Conservation (phyloP, 2,797 vertebrate genomes). For the Ctenopoma kingsleyae region DNA sequence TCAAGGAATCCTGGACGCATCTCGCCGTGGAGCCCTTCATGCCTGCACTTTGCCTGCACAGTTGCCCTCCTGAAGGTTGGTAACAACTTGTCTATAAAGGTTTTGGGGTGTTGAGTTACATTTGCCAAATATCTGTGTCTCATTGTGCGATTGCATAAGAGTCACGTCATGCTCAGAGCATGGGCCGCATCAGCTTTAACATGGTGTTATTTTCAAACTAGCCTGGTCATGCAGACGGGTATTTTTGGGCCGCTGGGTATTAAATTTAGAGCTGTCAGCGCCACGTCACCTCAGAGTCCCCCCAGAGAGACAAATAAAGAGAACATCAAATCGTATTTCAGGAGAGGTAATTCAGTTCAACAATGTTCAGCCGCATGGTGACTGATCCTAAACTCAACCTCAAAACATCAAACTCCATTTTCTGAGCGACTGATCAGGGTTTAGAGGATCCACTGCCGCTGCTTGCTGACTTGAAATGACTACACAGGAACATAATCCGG, state of each 20-base stretch:
- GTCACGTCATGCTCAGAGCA: conserved; percentile 64
- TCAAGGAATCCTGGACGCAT: not conserved
- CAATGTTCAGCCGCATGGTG: not conserved
- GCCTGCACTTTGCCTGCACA: conserved; percentile 2
- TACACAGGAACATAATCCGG: conserved; percentile 8
- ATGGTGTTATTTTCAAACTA: conserved; percentile 76
- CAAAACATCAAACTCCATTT: conserved; percentile 24
- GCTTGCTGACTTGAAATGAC: conserved; percentile 15
- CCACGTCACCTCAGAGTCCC: conserved; percentile 24
- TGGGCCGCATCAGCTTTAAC: conserved; percentile 49
- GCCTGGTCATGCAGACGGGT: conserved; percentile 71
- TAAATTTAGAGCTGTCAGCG: conserved; percentile 75
- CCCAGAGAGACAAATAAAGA: conserved; percentile 30
- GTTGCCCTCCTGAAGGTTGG: conserved; percentile 40
- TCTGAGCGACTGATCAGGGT: not conserved
- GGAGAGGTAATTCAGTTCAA: conserved; percentile 30
- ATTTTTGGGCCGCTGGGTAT: conserved; percentile 51
- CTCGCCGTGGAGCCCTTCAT: not conserved
- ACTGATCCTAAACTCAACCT: conserved; percentile 30
- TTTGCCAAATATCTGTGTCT: conserved; percentile 58
- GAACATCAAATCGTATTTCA: conserved; percentile 24
- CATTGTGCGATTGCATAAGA: conserved; percentile 69
- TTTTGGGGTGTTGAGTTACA: conserved; percentile 61
- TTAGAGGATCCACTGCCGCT: conserved; percentile 5
- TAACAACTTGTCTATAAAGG: conserved; percentile 71